phyloP scores from a whole-genome alignment of 2,113 vertebrate species.

The Neodon shergylaensis region DNA sequence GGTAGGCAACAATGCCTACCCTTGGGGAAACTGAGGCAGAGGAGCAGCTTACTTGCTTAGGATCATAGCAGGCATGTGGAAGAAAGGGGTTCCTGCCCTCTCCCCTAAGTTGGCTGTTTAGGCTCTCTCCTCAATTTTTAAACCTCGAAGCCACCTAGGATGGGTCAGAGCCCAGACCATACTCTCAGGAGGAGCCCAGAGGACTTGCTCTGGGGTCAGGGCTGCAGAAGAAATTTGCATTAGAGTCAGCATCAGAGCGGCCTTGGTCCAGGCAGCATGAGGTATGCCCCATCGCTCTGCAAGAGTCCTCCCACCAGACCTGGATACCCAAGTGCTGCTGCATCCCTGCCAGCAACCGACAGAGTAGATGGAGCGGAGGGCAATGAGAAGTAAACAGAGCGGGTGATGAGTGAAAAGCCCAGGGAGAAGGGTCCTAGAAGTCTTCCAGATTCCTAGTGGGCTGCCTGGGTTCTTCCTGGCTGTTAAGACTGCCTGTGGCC shows the following conservation, averaged over 20 bases:
- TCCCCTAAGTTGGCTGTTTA: too few species aligned
- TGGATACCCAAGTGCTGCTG: background rate
- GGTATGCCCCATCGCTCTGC: background rate
- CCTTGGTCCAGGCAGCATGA: background rate
- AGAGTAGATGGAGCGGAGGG: background rate
- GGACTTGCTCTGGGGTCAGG: rapidly evolving
- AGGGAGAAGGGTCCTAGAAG: background rate
- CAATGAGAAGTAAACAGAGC: background rate
- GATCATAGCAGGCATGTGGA: background rate
- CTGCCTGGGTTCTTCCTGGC: too few species aligned
- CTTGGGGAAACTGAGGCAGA: background rate
- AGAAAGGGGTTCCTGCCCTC: background rate
- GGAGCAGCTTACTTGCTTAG: background rate
- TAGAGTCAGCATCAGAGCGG: background rate
- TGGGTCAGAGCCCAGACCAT: background rate
- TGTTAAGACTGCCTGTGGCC: background rate
- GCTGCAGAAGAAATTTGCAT: background rate
- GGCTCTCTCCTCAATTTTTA: background rate
- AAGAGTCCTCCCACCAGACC: background rate
- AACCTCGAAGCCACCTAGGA: background rate
- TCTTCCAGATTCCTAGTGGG: background rate
- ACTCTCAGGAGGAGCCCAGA: background rate
- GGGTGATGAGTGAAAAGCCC: rapidly evolving
- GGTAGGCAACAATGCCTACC: background rate
- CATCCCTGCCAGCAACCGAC: background rate